phyloP scores from a whole-genome alignment of 2,888 invertebrate species.

The Meta bourneti region DNA sequence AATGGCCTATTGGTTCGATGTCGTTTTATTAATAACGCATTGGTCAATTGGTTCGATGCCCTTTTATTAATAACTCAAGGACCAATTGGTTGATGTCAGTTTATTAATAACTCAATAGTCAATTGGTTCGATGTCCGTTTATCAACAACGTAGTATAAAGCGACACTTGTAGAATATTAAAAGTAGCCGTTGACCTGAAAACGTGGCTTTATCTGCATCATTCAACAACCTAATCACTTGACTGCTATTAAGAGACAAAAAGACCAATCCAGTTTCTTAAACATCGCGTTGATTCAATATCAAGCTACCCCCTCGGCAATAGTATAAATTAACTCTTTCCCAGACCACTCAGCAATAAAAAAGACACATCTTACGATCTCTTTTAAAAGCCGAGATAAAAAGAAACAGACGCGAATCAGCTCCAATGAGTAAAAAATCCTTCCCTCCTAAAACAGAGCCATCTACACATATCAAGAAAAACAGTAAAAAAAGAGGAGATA shows the following conservation, averaged over 20 bases:
- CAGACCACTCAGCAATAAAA: not conserved
- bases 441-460: not conserved
- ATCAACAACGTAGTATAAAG: too few species aligned
- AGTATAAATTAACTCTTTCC: slow-evolving; percentile 1
- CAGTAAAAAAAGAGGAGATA: not conserved
- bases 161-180: too few species aligned
- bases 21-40: too few species aligned
- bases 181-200: not conserved
- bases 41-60: too few species aligned
- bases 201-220: not conserved
- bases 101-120: too few species aligned
- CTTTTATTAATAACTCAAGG: too few species aligned
- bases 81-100: too few species aligned
- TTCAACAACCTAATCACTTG: not conserved
- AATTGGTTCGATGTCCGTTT: too few species aligned
- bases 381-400: not conserved
- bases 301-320: not conserved
- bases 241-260: not conserved
- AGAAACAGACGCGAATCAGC: not conserved
- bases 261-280: not conserved
- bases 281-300: not conserved
- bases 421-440: not conserved
- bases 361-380: not conserved
- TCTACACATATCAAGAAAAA: not conserved
- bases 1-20: too few species aligned